A percentile compares a stretch with the other conserved stretches of the same genome.
These are phyloP conservation scores for Cyclura pinguis DNA, from an alignment of 2,797 vertebrate species.

Conservation along the genomic window DNA sequence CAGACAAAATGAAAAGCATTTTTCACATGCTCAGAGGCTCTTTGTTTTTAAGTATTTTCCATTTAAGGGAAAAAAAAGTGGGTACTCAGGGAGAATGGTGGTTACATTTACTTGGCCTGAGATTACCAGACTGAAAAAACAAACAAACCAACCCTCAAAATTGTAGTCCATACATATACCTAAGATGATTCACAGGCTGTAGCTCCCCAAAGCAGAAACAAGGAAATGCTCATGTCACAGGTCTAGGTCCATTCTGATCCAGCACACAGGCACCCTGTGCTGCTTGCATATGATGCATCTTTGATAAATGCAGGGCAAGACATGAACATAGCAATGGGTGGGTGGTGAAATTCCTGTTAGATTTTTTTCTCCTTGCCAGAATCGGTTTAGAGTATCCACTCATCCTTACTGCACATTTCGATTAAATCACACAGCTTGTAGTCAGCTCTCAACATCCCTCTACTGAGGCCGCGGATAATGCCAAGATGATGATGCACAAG, in stretches of 20 bases:
- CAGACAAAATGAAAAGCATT: neutral
- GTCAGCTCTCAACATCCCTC: neutral
- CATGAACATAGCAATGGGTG: neutral
- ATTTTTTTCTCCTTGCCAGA: neutral
- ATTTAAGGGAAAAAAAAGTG: neutral
- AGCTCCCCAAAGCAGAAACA: neutral
- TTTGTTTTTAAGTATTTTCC: neutral
- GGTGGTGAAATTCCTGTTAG: neutral
- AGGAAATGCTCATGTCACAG: neutral
- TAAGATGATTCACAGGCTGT: neutral
- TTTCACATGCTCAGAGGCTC: too few species aligned
- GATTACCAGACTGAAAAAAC: neutral
- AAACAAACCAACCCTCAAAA: too few species aligned
- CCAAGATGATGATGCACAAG: neutral
- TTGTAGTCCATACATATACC: neutral
- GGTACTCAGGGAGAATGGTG: neutral
- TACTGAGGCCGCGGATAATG: neutral
- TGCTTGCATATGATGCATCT: too few species aligned
- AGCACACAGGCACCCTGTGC: neutral
- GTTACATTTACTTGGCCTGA: neutral
- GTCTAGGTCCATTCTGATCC: neutral
- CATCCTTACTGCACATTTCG: neutral
- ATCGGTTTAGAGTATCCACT: neutral
- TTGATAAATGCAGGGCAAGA: neutral
- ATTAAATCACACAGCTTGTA: neutral